These are phyloP conservation scores for Thumatha senex DNA, from an alignment of 2,888 invertebrate species.

Conservation along the genomic window DNA sequence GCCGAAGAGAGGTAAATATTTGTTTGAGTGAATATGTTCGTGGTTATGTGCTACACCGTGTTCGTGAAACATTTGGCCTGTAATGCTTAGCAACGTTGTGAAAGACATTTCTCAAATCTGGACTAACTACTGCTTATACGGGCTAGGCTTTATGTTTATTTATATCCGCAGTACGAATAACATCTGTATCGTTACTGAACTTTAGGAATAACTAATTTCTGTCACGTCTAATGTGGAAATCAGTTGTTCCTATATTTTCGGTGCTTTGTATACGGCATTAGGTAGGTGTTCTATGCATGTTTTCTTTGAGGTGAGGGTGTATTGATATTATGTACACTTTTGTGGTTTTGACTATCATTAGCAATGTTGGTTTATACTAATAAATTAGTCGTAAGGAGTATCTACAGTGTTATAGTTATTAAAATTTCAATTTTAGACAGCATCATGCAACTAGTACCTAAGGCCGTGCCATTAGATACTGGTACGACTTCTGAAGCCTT, in stretches of 20 bases:
- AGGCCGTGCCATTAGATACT: no score
- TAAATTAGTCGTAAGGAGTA: conserved; percentile 11
- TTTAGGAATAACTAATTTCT: conserved; percentile 42
- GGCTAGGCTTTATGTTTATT: conserved; percentile 63
- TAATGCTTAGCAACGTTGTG: conserved; percentile 76
- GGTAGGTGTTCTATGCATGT: conserved; percentile 25
- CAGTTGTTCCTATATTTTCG: conserved; percentile 36
- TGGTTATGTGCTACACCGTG: conserved; percentile 71
- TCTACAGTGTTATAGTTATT: conserved; percentile 3
- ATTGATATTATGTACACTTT: conserved; percentile 12
- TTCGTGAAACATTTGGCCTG: conserved; percentile 79
- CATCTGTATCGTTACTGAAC: conserved; percentile 29
- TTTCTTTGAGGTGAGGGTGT: conserved; percentile 22
- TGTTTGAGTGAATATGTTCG: conserved; percentile 77
- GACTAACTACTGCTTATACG: conserved; percentile 78
- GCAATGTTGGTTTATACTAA: conserved; percentile 13
- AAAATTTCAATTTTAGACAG: not conserved
- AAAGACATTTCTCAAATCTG: conserved; percentile 82
- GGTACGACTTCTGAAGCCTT: no score
- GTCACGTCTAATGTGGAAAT: conserved; percentile 22
- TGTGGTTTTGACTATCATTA: conserved; percentile 14
- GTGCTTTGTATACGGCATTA: conserved; percentile 19
- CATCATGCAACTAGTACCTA: no score
- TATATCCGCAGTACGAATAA: conserved; percentile 45
- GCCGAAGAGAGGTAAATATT: conserved; percentile 95